Conservation (phyloP, 2,797 vertebrate species). For the Crenuchus spilurus region DNA sequence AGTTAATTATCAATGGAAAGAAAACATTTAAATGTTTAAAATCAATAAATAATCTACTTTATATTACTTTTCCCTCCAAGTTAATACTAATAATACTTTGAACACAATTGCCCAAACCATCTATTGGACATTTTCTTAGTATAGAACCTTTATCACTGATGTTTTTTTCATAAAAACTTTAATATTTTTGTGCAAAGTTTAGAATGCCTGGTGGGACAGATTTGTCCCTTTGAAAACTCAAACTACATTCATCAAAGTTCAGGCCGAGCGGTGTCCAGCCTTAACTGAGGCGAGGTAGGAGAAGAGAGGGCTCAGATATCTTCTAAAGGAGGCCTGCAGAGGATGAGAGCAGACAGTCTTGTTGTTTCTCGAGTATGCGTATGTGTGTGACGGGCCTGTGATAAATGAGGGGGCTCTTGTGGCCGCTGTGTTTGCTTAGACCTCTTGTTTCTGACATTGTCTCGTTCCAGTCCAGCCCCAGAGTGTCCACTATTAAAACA, state of each 20-base stretch:
- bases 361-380: conserved; percentile 63
- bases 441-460: conserved; percentile 87
- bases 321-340: conserved; percentile 33
- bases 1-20: no score
- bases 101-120: no score
- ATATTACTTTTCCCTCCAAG: no score
- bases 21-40: no score
- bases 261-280: background rate
- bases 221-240: background rate
- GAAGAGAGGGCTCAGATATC: background rate
- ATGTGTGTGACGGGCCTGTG: conserved; percentile 75
- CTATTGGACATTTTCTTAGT: no score
- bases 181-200: no score
- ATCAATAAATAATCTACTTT: no score
- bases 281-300: background rate
- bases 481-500: conserved; percentile 87
- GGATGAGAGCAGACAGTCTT: conserved; percentile 75
- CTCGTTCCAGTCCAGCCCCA: conserved; percentile 82
- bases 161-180: no score
- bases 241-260: background rate
- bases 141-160: no score
- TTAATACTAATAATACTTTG: no score
- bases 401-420: conserved; percentile 83
- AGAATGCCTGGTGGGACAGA: no score
- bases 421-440: conserved; percentile 85